phyloP scores from a whole-genome alignment of 2,888 invertebrate genomes.

The Cerceris ruficornis region DNA sequence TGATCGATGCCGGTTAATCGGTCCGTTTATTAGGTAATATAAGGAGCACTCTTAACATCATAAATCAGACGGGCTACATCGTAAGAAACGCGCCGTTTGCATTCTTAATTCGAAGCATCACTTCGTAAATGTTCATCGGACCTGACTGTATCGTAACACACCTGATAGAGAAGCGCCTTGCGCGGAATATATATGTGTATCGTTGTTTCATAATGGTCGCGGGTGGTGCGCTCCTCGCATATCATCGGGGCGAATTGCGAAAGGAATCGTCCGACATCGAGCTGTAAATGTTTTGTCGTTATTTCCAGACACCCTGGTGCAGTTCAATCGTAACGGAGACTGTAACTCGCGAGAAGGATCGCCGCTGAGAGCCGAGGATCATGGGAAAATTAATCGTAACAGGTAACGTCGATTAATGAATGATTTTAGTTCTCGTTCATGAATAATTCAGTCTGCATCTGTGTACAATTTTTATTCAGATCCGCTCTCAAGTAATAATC shows the following conservation, averaged over 20 bases:
- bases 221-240: slow-evolving; percentile 64
- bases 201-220: slow-evolving; percentile 68
- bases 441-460: slow-evolving; percentile 40
- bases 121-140: slow-evolving; percentile 19
- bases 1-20: slow-evolving; percentile 1
- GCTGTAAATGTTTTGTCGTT: slow-evolving; percentile 59
- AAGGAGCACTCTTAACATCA: no score
- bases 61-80: no score
- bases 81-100: no score
- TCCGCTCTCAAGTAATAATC: slow-evolving; percentile 25
- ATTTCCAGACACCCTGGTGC: slow-evolving; percentile 23
- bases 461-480: slow-evolving; percentile 19
- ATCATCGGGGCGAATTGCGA: slow-evolving; percentile 65
- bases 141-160: slow-evolving; percentile 47
- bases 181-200: slow-evolving; percentile 63
- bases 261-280: slow-evolving; percentile 65
- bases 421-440: slow-evolving; percentile 24
- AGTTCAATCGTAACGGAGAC: slow-evolving; percentile 36
- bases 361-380: neutral
- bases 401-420: slow-evolving; percentile 39
- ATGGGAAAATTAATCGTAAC: slow-evolving; percentile 47
- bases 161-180: slow-evolving; percentile 32
- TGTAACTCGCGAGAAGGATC: slow-evolving; percentile 23
- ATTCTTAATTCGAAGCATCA: neutral
- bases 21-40: neutral